These are phyloP conservation scores for Choloepus hoffmanni DNA, from an alignment of 2,113 vertebrate species.

Conservation along the genomic window DNA sequence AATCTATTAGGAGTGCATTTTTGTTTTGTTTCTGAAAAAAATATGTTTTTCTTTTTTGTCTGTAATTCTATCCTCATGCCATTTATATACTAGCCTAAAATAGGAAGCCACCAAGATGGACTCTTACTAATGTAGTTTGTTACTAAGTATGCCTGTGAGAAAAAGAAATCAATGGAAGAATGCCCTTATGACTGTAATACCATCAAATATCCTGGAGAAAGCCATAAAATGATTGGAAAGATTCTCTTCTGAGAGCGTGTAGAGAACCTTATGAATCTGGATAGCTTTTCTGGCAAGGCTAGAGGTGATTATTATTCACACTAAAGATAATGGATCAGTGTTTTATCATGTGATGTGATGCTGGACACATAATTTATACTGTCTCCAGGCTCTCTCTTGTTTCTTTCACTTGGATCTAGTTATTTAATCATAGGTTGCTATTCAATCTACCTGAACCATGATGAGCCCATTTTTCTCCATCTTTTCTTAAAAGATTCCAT, in stretches of 20 bases:
- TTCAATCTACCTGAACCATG: slow-evolving; percentile 61
- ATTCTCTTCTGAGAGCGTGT: background rate
- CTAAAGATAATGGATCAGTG: slow-evolving; percentile 29
- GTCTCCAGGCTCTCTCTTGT: slow-evolving; percentile 46
- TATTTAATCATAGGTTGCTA: slow-evolving; percentile 47
- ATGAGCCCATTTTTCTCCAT: slow-evolving; percentile 64
- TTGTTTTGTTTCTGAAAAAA: background rate
- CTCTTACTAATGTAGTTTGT: background rate
- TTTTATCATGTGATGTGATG: background rate
- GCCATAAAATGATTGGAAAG: background rate
- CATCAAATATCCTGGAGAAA: slow-evolving; percentile 6
- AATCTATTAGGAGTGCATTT: background rate
- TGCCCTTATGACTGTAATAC: slow-evolving; percentile 9
- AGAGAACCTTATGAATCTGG: background rate
- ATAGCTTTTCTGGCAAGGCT: background rate
- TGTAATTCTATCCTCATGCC: slow-evolving; percentile 31
- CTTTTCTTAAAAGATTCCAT: slow-evolving; percentile 54
- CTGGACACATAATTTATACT: background rate
- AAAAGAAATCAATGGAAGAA: slow-evolving; percentile 47
- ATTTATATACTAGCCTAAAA: slow-evolving; percentile 43
- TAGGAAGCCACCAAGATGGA: background rate
- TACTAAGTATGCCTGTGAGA: background rate
- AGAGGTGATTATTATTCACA: slow-evolving; percentile 33
- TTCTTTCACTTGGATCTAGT: slow-evolving; percentile 12
- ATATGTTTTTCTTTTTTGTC: background rate